These are phyloP conservation scores for Neolamprologus falcicula DNA, from an alignment of 2,113 vertebrate genomes.

Conservation along the genomic window DNA sequence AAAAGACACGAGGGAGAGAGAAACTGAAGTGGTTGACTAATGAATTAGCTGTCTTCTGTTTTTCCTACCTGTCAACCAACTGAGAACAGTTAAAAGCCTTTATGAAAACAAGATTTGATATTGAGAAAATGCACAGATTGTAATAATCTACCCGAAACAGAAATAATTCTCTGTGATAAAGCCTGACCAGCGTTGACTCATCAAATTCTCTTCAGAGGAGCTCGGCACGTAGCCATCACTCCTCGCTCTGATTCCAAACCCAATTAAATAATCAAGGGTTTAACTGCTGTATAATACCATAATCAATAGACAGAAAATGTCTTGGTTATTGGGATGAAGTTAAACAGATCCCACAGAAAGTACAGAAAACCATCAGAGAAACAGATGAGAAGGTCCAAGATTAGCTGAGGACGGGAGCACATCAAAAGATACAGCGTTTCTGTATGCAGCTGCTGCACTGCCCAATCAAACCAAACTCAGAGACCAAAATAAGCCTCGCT, in stretches of 20 bases:
- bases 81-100: not conserved
- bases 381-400: constrained; percentile 13
- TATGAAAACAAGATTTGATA: not conserved
- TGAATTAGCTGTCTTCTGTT: constrained; percentile 20
- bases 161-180: not conserved
- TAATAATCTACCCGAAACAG: constrained; percentile 1
- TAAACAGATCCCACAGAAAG: constrained; percentile 13
- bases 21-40: constrained; percentile 29
- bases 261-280: constrained; percentile 50
- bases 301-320: constrained; percentile 39
- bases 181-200: constrained; percentile 27
- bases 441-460: constrained; percentile 4
- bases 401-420: not conserved
- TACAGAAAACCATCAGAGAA: not conserved
- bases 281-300: constrained; percentile 16
- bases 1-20: not conserved
- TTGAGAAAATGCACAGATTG: not conserved
- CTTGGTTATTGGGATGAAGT: constrained; percentile 14
- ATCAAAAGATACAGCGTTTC: constrained; percentile 8
- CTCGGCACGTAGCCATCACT: constrained; percentile 15
- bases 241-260: constrained; percentile 8
- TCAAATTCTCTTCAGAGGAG: constrained; percentile 15
- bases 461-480: constrained; percentile 33
- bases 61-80: constrained; percentile 11
- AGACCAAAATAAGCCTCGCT: constrained; percentile 6